A percentile compares a stretch with the other conserved stretches of the same genome.
Conservation (phyloP, 92 coral and sea anemone genomes). For the Chrysogorgia sp. region DNA sequence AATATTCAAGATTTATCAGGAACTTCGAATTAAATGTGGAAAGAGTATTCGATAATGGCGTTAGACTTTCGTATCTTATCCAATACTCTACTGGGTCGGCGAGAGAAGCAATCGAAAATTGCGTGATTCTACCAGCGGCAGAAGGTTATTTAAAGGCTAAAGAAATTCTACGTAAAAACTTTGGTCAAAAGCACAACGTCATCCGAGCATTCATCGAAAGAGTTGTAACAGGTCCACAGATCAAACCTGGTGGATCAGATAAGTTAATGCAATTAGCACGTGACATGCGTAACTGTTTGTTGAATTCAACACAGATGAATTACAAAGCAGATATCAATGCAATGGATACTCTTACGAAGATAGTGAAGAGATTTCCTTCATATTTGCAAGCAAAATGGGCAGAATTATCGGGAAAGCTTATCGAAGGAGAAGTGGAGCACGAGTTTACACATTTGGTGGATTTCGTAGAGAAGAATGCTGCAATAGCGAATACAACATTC, state of each 20-base stretch:
- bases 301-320: slow-evolving; percentile 45
- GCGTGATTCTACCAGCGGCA: slow-evolving; percentile 54
- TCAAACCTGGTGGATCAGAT: slow-evolving; percentile 41
- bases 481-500: slow-evolving; percentile 1
- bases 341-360: slow-evolving; percentile 45
- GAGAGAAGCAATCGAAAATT: slow-evolving; percentile 60
- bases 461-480: slow-evolving; percentile 47
- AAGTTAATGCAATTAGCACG: slow-evolving; percentile 49
- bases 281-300: slow-evolving; percentile 63
- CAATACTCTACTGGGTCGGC: slow-evolving; percentile 60
- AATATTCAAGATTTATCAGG: slow-evolving; percentile 57
- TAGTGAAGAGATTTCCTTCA: slow-evolving; percentile 53
- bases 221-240: slow-evolving; percentile 52
- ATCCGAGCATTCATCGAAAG: slow-evolving; percentile 53
- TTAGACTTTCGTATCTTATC: slow-evolving; percentile 58
- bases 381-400: slow-evolving; percentile 70
- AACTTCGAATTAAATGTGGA: slow-evolving; percentile 61
- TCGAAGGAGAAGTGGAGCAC: slow-evolving; percentile 42
- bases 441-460: slow-evolving; percentile 34
- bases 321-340: slow-evolving; percentile 62
- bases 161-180: slow-evolving; percentile 41
- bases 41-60: slow-evolving; percentile 7
- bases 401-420: slow-evolving; percentile 41
- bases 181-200: slow-evolving; percentile 61
- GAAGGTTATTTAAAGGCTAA: slow-evolving; percentile 51